These are phyloP conservation scores for Coecobrya sp. DNA, from an alignment of 2,888 invertebrate genomes.

Conservation along the genomic window DNA sequence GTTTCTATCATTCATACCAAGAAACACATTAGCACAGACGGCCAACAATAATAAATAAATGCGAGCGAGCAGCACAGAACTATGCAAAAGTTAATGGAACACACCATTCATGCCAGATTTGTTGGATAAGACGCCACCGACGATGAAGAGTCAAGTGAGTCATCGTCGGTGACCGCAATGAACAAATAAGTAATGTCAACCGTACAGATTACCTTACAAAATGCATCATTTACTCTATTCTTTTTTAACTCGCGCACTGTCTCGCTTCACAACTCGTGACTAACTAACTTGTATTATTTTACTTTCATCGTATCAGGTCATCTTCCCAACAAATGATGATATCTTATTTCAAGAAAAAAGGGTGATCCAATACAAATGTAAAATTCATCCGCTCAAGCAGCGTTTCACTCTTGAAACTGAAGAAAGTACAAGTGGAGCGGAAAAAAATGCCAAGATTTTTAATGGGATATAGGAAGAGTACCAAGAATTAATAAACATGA, in stretches of 20 bases:
- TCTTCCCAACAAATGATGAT: not conserved
- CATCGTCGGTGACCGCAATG: constrained; percentile 67
- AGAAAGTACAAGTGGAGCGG: constrained; percentile 42
- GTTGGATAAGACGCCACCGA: not conserved
- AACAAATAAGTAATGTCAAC: constrained; percentile 28
- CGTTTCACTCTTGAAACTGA: not conserved
- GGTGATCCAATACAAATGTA: too few relatives aligned
- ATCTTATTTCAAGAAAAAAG: too few relatives aligned
- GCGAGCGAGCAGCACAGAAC: not conserved
- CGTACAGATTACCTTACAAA: constrained; percentile 23
- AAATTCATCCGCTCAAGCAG: too few relatives aligned
- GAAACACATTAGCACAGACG: not conserved
- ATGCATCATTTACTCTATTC: constrained; percentile 52
- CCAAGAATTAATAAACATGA: not conserved
- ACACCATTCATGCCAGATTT: not conserved
- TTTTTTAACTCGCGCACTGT: constrained; percentile 14
- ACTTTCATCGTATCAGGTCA: not conserved
- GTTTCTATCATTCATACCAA: constrained; percentile 40
- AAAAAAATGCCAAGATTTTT: constrained; percentile 25
- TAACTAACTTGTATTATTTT: not conserved
- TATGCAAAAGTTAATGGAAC: constrained; percentile 10
- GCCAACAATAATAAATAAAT: constrained; percentile 53
- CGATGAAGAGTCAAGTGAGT: constrained; percentile 40
- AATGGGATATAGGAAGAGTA: not conserved
- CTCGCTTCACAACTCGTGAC: not conserved